Conservation (phyloP, 2,888 invertebrate genomes). For the Epistrophella euchroma region DNA sequence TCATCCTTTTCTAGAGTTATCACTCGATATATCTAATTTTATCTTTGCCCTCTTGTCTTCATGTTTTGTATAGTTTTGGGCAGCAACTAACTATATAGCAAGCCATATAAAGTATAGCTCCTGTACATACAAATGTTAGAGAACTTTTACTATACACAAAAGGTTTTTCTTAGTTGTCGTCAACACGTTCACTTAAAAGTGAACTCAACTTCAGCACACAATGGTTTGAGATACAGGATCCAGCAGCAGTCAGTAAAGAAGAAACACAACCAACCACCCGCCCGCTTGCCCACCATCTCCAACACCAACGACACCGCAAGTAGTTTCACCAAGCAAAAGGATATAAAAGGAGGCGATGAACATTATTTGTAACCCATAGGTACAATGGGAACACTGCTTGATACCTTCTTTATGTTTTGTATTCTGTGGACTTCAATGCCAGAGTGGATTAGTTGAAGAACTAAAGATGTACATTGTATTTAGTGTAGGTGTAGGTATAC, state of each 20-base stretch:
- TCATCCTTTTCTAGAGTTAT: constrained; percentile 42
- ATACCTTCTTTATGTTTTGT: constrained; percentile 34
- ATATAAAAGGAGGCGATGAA: constrained; percentile 38
- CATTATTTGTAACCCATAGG: constrained; percentile 43
- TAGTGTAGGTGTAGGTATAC: no score
- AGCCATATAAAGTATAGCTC: background rate
- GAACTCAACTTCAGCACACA: constrained; percentile 57
- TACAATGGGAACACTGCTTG: constrained; percentile 33
- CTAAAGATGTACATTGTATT: background rate
- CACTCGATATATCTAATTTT: constrained; percentile 52
- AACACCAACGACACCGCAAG: background rate
- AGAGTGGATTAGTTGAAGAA: constrained; percentile 48
- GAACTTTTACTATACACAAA: constrained; percentile 41
- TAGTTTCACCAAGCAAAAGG: constrained; percentile 1
- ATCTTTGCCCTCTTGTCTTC: constrained; percentile 38
- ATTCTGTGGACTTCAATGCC: constrained; percentile 41
- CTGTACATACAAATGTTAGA: constrained; percentile 9
- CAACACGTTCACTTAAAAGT: constrained; percentile 53
- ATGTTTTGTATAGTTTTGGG: constrained; percentile 45
- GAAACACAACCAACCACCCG: constrained; percentile 8
- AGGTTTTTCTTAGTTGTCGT: constrained; percentile 53
- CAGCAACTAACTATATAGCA: constrained; percentile 3
- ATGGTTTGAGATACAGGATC: constrained; percentile 24
- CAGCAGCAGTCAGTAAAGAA: constrained; percentile 19
- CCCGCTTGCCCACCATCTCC: background rate